Evolutionary conservation across 2,888 invertebrate genomes (phyloP), one percentile per base, ranked within the genome.

Genomic region (Frankliniella fusca): DNA sequence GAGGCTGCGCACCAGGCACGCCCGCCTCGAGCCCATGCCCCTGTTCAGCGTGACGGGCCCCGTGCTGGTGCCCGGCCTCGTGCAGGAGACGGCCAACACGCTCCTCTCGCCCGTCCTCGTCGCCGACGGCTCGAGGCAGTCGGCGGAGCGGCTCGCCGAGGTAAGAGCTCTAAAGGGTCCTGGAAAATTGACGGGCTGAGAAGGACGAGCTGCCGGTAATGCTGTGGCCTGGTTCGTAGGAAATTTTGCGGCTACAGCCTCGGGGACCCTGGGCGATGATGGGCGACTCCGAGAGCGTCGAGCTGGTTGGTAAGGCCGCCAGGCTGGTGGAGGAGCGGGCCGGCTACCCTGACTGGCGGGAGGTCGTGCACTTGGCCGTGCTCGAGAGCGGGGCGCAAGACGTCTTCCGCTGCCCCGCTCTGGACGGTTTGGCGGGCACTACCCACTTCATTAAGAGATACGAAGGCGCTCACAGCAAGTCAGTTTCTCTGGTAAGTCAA

Each of bases 211-310:
- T 38, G 5, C 5, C 38, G 38, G 38, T 38, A 38, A 38, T 38
- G 38, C 38, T 38, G 2, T 38, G 38, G 2, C 38, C 38, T 38
- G 38, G 38, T 38, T 38, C n/a, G 27, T 27, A 76, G 70, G 70
- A 76, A 12, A 76, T 76, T 27, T 27, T 76, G 70, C 70, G 23
- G 70, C 70, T 76, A 27, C 70, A 76, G 70, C 70, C 70, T 9
- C 70, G 70, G 11, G 70, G 70, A 10, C 70, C 70, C 1, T 76
- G 70, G 70, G 70, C 70, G 11, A 8, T 76, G 70, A 12, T 8
- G 23, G 70, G 70, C 23, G 70, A 76, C 70, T 23, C 70, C 11
- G 70, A 23, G 27, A 27, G 23, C 70, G 70, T 12, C 27, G 11
- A n/a, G 27, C 9, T 76, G 27, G 23, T 76, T 11, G 23, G 23